These are phyloP conservation scores for Thalassoma bifasciatum DNA, from an alignment of 2,113 vertebrate genomes.

Conservation along the genomic window DNA sequence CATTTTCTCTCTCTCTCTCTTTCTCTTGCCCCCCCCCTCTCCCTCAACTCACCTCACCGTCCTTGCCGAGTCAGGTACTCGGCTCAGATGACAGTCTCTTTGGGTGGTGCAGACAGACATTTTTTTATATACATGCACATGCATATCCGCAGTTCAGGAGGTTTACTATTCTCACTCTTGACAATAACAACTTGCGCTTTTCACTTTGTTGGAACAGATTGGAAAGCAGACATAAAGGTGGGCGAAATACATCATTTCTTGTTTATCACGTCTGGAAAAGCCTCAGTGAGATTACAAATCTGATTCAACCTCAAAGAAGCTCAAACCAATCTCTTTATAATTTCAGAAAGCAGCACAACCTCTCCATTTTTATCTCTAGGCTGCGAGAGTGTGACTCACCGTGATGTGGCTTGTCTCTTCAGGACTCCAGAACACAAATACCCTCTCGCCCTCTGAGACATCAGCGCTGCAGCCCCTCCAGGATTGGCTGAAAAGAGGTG, in stretches of 20 bases:
- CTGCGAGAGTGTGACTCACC: slow-evolving; percentile 74
- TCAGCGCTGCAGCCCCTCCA: slow-evolving; percentile 73
- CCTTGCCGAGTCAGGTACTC: slow-evolving; percentile 79
- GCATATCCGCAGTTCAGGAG: slow-evolving; percentile 31
- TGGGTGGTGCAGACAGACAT: slow-evolving; percentile 39
- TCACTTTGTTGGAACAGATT: slow-evolving; percentile 7
- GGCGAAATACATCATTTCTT: background rate
- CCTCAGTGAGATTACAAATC: background rate
- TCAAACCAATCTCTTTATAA: background rate
- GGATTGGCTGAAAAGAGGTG: slow-evolving; percentile 71
- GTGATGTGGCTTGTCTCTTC: slow-evolving; percentile 78
- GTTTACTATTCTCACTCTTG: slow-evolving; percentile 17
- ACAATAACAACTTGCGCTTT: slow-evolving; percentile 11
- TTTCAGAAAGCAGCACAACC: slow-evolving; percentile 12
- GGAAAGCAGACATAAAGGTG: slow-evolving; percentile 5
- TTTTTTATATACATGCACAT: slow-evolving; percentile 67
- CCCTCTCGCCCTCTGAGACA: slow-evolving; percentile 69
- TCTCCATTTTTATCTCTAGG: slow-evolving; percentile 8
- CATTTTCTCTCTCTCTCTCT: slow-evolving; percentile 17
- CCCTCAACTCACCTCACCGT: slow-evolving; percentile 45
- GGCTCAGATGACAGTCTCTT: slow-evolving; percentile 69
- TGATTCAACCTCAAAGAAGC: background rate
- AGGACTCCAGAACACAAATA: slow-evolving; percentile 76
- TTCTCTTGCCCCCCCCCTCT: background rate
- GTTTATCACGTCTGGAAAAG: background rate